phyloP scores from a whole-genome alignment of 2,113 vertebrate species.

The Sisor rabdophorus region DNA sequence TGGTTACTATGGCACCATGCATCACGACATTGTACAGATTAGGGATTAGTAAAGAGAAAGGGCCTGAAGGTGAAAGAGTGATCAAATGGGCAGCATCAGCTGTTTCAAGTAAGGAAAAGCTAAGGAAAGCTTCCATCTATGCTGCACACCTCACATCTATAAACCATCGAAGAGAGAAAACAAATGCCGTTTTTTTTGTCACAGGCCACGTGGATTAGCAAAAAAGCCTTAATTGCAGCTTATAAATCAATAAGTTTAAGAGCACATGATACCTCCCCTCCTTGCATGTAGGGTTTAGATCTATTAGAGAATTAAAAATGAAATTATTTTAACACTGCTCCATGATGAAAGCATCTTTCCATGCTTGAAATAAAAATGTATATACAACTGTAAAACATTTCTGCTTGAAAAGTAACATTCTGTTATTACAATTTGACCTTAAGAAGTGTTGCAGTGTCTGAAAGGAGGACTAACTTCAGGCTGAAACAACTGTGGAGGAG shows the following conservation, averaged over 20 bases:
- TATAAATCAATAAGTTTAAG: constrained; percentile 4
- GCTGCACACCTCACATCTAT: not conserved
- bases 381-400: not conserved
- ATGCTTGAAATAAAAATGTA: too few relatives aligned
- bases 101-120: constrained; percentile 33
- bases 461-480: constrained; percentile 37
- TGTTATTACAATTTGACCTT: constrained; percentile 25
- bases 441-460: constrained; percentile 18
- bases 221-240: constrained; percentile 18
- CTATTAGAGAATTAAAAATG: not conserved
- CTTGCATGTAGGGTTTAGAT: not conserved
- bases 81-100: constrained; percentile 24
- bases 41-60: not conserved
- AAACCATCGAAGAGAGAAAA: not conserved
- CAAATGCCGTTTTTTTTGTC: constrained; percentile 34
- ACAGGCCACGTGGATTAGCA: constrained; percentile 14
- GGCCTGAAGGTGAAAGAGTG: constrained; percentile 22
- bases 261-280: not conserved
- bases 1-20: constrained; percentile 12
- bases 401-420: constrained; percentile 33
- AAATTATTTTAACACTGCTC: not conserved
- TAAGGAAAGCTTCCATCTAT: constrained; percentile 13
- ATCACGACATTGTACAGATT: constrained; percentile 22
- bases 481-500: constrained; percentile 44
- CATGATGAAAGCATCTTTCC: constrained; percentile 11